Percentiles rank a stretch among this genome's conserved stretches.
Evolutionary conservation across 2,113 vertebrate genomes (phyloP).

Genomic region (Hemiscyllium ocellatum): DNA sequence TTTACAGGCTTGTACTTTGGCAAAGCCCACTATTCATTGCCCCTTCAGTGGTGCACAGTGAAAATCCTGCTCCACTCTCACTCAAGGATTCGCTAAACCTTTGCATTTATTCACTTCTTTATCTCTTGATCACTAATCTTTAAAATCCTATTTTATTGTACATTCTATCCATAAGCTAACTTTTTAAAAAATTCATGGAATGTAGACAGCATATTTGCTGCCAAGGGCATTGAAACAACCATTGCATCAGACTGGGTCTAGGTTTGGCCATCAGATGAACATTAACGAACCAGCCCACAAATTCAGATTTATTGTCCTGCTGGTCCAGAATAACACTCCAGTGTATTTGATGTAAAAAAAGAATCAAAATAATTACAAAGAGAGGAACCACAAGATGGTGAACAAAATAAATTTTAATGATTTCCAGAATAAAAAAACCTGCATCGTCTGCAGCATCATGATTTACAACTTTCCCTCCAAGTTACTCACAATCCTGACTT

Average conservation of each 20-base stretch:
- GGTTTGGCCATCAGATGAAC: neutral
- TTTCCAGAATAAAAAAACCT: neutral
- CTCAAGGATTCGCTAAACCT: neutral
- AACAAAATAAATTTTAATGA: neutral
- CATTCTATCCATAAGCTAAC: neutral
- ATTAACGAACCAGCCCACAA: neutral
- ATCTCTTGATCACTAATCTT: neutral
- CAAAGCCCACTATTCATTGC: neutral
- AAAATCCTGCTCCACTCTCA: neutral
- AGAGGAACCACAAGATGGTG: neutral
- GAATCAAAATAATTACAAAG: neutral
- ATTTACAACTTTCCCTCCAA: too few relatives aligned
- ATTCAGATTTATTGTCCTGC: neutral
- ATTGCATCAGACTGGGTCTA: neutral
- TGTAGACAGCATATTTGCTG: neutral
- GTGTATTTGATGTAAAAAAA: neutral
- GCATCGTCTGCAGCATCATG: neutral
- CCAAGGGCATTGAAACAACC: neutral
- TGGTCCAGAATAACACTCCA: neutral
- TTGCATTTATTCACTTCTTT: constrained; percentile 2
- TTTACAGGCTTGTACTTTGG: neutral
- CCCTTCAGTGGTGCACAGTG: neutral
- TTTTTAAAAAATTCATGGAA: neutral
- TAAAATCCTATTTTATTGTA: neutral
- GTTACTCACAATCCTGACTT: too few relatives aligned